A percentile compares a stretch with the other conserved stretches of the same genome.
These are phyloP conservation scores for Brachyopa scutellaris DNA, from an alignment of 2,888 invertebrate species.

Conservation along the genomic window DNA sequence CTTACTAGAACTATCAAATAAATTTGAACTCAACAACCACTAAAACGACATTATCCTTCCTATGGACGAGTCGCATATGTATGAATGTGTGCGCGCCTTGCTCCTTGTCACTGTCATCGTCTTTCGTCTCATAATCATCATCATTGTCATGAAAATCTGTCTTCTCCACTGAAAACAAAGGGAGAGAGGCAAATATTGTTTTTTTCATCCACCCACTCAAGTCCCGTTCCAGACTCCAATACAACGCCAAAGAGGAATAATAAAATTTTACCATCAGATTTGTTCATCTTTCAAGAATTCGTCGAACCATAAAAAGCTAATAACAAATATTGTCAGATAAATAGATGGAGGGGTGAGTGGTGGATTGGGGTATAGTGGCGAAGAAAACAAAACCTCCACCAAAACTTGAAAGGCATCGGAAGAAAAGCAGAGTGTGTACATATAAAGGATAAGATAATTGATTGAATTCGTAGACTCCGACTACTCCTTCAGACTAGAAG, in stretches of 20 bases:
- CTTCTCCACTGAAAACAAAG: slow-evolving; percentile 58
- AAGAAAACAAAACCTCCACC: slow-evolving; percentile 34
- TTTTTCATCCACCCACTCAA: not conserved
- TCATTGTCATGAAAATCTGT: slow-evolving; percentile 49
- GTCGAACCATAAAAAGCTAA: slow-evolving; percentile 73
- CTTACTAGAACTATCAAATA: slow-evolving; percentile 45
- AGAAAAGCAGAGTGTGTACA: slow-evolving; percentile 49
- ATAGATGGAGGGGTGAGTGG: slow-evolving; percentile 20
- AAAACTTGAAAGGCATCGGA: slow-evolving; percentile 42
- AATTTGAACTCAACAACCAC: slow-evolving; percentile 54
- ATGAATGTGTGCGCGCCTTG: too few relatives aligned
- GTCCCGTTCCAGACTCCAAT: not conserved
- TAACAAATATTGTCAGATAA: slow-evolving; percentile 72
- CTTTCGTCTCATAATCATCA: too few relatives aligned
- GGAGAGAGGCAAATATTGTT: slow-evolving; percentile 55
- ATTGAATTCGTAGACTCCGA: slow-evolving; percentile 66
- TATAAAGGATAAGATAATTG: slow-evolving; percentile 72
- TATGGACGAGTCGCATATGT: too few relatives aligned
- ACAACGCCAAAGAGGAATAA: slow-evolving; percentile 52
- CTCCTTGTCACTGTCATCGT: slow-evolving; percentile 19
- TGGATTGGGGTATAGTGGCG: not conserved
- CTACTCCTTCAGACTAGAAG: not conserved
- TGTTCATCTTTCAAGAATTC: slow-evolving; percentile 73
- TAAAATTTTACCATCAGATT: slow-evolving; percentile 72
- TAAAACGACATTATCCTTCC: slow-evolving; percentile 35